phyloP scores from a whole-genome alignment of 1,140 invertebrate species.

The Drosophila biarmipes region DNA sequence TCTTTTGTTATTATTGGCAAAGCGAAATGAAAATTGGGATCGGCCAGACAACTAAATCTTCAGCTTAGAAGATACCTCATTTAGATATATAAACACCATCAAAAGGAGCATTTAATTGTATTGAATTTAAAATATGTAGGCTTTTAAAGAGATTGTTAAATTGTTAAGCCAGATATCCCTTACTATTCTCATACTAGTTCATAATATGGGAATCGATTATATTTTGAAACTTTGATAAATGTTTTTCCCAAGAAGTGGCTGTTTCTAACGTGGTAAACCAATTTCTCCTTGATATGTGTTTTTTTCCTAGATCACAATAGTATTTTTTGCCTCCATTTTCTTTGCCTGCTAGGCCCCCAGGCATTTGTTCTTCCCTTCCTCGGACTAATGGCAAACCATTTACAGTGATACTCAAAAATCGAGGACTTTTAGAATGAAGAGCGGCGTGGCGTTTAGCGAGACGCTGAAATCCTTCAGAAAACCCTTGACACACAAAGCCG shows the following conservation, averaged over 20 bases:
- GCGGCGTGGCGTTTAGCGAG: slow-evolving; percentile 2
- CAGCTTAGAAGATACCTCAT: too few relatives aligned
- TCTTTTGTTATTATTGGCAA: slow-evolving; percentile 20
- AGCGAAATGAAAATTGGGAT: slow-evolving; percentile 2
- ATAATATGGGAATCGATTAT: too few relatives aligned
- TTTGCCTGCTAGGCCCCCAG: not conserved
- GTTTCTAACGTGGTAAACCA: not conserved
- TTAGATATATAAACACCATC: too few relatives aligned
- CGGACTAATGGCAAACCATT: slow-evolving; percentile 34
- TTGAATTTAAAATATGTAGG: too few relatives aligned
- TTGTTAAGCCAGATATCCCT: too few relatives aligned
- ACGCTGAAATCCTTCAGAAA: slow-evolving; percentile 11
- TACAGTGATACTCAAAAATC: slow-evolving; percentile 42
- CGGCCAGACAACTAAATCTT: not conserved
- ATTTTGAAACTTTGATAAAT: not conserved
- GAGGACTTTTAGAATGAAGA: slow-evolving; percentile 33
- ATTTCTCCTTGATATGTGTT: not conserved
- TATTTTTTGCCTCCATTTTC: not conserved
- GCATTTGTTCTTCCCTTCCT: not conserved
- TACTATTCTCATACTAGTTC: too few relatives aligned
- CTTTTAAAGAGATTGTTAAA: too few relatives aligned
- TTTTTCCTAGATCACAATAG: slow-evolving; percentile 1
- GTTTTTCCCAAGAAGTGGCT: not conserved
- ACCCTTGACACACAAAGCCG: slow-evolving; percentile 39
- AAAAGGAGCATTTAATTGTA: too few relatives aligned